Base-by-base conservation (phyloP, 2,888 invertebrate species). In the Tenthredo amoena region DNA sequence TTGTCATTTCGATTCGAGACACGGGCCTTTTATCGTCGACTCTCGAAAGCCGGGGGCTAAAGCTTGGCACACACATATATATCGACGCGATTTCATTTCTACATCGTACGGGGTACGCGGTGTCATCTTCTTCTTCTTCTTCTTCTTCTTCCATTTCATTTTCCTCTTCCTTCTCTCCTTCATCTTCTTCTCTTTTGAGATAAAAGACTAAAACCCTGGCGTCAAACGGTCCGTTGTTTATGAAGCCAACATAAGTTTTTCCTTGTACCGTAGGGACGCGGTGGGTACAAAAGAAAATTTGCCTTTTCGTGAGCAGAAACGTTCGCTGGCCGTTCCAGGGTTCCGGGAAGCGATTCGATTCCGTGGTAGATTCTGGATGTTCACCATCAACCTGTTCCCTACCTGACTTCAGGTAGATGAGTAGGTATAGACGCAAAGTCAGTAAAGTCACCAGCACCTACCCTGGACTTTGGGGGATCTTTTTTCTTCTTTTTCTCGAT, bases 191-290 rank as follows among this genome's bases (percentile, higher is more conserved):
- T 62, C 15, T 31, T 58, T 81, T 62, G 81, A 81, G 62, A 81
- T 81, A 81, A 81, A 81, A 81, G 81, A 37, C 58, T 15, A 15
- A 37, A 62, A 62, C n/a, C 40, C 81, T 81, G 58, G 81, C 81
- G 81, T 81, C 81, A 81, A 81, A 81, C 81, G 58, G 37, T 81
- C 81, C 81, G 81, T 81, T 81, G 81, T 81, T 81, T 81, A 81
- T 81, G 81, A 62, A 81, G 62, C 81, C 81, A 58, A 62, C 62
- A 62, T 31, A 34, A 81, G 81, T 81, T 81, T 62, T 81, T 21
- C 50, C 62, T 58, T 58, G 77, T 77, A 50, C 47, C 47, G 15
- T n/a, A n/a, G 40, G 62, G 62, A 58, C 40, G 81, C 62, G 81
- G 81, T 81, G 81, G 81, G 37, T 81, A 81, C 81, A 81, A 81